A percentile compares a stretch with the other conserved stretches of the same genome.
Conservation (phyloP, 2,797 vertebrate genomes). For the Mormyrus hasselquistii region DNA sequence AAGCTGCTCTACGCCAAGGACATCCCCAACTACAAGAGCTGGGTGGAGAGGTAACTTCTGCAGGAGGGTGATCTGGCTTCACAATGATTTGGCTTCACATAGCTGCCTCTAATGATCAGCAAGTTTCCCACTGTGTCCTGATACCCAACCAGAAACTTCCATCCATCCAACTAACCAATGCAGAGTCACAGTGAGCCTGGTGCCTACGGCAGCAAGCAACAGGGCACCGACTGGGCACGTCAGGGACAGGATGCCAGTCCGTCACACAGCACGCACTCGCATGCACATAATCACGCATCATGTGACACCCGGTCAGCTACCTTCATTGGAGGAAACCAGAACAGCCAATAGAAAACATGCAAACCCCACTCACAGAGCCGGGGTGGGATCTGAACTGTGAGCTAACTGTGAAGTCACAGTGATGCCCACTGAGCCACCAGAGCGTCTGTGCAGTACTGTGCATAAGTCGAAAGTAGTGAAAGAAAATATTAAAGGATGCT, state of each 20-base stretch:
- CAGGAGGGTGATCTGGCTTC: not conserved
- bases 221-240: not conserved
- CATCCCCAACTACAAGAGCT: constrained; percentile 93
- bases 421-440: not conserved
- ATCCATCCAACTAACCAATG: not conserved
- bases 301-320: not conserved
- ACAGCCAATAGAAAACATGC: not conserved
- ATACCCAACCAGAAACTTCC: not conserved
- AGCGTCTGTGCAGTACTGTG: not conserved
- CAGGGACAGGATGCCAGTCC: not conserved
- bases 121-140: not conserved
- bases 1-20: constrained; percentile 93
- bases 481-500: not conserved
- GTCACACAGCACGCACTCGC: not conserved
- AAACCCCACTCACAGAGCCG: not conserved
- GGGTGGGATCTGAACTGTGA: not conserved
- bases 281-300: not conserved
- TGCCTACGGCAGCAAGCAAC: not conserved
- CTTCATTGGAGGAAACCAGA: not conserved
- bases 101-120: not conserved
- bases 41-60: constrained; percentile 81
- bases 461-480: not conserved
- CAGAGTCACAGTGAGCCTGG: not conserved
- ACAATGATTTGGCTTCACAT: not conserved
- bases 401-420: not conserved